Conservation (phyloP, 2,113 vertebrate species). For the Myxocyprinus asiaticus region DNA sequence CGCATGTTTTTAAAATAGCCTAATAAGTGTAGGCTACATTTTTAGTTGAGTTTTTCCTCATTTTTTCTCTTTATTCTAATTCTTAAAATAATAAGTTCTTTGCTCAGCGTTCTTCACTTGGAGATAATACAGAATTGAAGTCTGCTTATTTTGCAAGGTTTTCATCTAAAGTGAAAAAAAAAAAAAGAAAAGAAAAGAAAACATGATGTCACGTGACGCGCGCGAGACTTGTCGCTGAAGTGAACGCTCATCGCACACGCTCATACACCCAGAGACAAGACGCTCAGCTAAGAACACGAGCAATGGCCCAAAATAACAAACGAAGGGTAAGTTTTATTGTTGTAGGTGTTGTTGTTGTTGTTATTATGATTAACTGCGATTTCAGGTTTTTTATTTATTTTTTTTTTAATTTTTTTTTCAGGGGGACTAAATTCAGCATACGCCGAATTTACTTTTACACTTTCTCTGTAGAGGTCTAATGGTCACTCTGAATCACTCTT, state of each 20-base stretch:
- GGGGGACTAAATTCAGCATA: background rate
- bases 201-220: slow-evolving; percentile 37
- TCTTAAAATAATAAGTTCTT: too few species aligned
- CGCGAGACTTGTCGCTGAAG: slow-evolving; percentile 32
- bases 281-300: slow-evolving; percentile 12
- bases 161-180: too few species aligned
- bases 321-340: slow-evolving; percentile 17
- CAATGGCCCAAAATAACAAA: background rate
- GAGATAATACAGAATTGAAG: too few species aligned
- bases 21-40: too few species aligned
- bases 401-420: background rate
- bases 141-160: too few species aligned
- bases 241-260: slow-evolving; percentile 20
- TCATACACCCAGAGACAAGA: slow-evolving; percentile 32
- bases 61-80: too few species aligned
- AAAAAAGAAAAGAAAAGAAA: background rate
- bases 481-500: background rate
- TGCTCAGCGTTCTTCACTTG: too few species aligned
- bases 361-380: background rate
- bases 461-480: background rate
- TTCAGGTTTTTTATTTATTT: too few species aligned
- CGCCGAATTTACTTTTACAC: background rate
- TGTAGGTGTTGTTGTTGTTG: background rate
- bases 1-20: too few species aligned
- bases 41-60: too few species aligned